Evolutionary conservation across 2,888 invertebrate genomes (phyloP).

Genomic region (Embidobia sp.): DNA sequence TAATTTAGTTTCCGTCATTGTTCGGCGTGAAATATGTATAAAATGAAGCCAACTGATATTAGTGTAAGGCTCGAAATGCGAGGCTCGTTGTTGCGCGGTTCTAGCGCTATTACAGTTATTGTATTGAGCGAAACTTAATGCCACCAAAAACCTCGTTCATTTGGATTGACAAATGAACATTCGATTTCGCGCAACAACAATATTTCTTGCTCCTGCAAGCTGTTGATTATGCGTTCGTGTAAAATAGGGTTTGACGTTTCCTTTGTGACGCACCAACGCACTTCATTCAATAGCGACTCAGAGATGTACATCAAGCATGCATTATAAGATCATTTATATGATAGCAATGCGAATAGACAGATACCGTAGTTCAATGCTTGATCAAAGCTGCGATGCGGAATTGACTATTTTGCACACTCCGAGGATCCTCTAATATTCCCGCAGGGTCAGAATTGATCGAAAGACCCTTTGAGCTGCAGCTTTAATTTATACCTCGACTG

Average conservation of each 20-base stretch:
- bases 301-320: conserved; percentile 32
- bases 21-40: too few species aligned
- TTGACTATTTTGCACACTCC: conserved; percentile 33
- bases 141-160: background rate
- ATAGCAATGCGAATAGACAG: conserved; percentile 61
- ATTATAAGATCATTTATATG: conserved; percentile 63
- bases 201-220: conserved; percentile 3
- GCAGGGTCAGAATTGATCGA: conserved; percentile 12
- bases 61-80: too few species aligned
- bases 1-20: too few species aligned
- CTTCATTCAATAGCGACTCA: conserved; percentile 25
- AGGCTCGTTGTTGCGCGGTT: too few species aligned
- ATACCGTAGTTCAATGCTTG: conserved; percentile 64
- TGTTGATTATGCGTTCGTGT: conserved; percentile 1
- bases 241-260: conserved; percentile 17
- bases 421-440: conserved; percentile 18
- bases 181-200: conserved; percentile 5
- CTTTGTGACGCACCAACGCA: conserved; percentile 15
- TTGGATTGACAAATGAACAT: background rate
- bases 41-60: too few species aligned
- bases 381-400: conserved; percentile 61
- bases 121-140: too few species aligned
- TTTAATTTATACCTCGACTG: background rate
- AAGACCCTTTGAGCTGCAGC: conserved; percentile 21
- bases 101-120: too few species aligned